Conservation (phyloP, 2,888 invertebrate species). For the Drosophila pseudotalamancana region DNA sequence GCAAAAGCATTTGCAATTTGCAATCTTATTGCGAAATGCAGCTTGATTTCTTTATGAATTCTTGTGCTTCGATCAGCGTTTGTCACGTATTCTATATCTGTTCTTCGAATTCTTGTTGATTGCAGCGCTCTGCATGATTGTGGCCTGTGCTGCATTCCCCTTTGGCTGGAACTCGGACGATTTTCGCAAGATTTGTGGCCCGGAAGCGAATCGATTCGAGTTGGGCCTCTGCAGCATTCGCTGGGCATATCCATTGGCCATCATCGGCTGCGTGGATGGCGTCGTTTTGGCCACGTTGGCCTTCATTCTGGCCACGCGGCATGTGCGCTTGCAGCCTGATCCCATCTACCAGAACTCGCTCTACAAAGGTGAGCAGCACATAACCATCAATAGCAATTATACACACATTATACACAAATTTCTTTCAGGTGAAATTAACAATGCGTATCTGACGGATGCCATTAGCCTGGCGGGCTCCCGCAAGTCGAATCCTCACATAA, state of each 20-base stretch:
- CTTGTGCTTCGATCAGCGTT: slow-evolving; percentile 38
- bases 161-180: slow-evolving; percentile 94
- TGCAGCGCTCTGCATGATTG: slow-evolving; percentile 93
- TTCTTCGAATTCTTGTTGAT: not conserved
- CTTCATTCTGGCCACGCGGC: slow-evolving; percentile 95
- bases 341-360: slow-evolving; percentile 89
- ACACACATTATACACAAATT: not conserved
- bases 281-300: slow-evolving; percentile 89
- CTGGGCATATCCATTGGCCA: slow-evolving; percentile 97
- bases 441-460: slow-evolving; percentile 93
- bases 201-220: slow-evolving; percentile 90
- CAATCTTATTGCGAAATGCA: slow-evolving; percentile 29
- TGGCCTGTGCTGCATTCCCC: slow-evolving; percentile 95
- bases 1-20: no score
- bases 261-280: slow-evolving; percentile 87
- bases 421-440: slow-evolving; percentile 92
- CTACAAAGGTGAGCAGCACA: slow-evolving; percentile 86
- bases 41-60: slow-evolving; percentile 15
- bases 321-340: slow-evolving; percentile 93
- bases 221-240: slow-evolving; percentile 94
- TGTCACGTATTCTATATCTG: slow-evolving; percentile 42
- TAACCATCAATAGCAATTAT: not conserved
- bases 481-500: slow-evolving; percentile 86
- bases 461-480: slow-evolving; percentile 93
- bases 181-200: slow-evolving; percentile 94